Base-by-base conservation (phyloP, 2,113 vertebrate genomes). In the Nannobrachium achirus region DNA sequence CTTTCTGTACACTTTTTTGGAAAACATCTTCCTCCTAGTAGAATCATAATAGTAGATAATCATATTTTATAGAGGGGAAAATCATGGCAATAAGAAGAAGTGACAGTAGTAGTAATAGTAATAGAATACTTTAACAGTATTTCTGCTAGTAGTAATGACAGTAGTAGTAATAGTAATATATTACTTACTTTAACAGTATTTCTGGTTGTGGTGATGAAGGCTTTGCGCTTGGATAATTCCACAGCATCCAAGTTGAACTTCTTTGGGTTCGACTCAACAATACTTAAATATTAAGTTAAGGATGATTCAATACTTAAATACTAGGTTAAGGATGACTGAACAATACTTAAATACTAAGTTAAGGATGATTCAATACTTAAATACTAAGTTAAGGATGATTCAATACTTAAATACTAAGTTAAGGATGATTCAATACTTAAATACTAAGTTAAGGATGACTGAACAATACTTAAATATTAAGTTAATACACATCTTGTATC, bases 211-310 rank as follows among this genome's bases (percentile, higher is more conserved):
- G 91, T 94, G 90, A 99, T 99, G 89, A 99, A 99, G 60, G 94
- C 89, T 89, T 99, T 99, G 80, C 98, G 93, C 90, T 97, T 93
- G 0, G 85, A 92, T 87, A 99, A 85, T 86, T 99, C 97, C 0
- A 93, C 83, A 0, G 93, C 89, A 71, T 99, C 95, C 0, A 99
- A 92, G 89, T 98, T 98, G 84, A 99, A 99, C 89, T 99, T 99
- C 83, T 95, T 95, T 0, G 98, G 98, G 86, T 99, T 99, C 2
- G 97, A 94, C 92, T 99, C 97, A 1, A 99, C 98, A 45, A 99
- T 99, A 83, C 98, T 69, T 99, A 78, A 58, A 70, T 3, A 20
- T 0, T 55, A 11, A 2, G 60, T 91, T 86, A 93, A 90, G 87
- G 64, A 81, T 39, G 56, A 48, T 57, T 57, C 10, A 60, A 19